A percentile compares a stretch with the other conserved stretches of the same genome.
phyloP scores from a whole-genome alignment of 2,113 vertebrate species.

The Gambusia holbrooki region DNA sequence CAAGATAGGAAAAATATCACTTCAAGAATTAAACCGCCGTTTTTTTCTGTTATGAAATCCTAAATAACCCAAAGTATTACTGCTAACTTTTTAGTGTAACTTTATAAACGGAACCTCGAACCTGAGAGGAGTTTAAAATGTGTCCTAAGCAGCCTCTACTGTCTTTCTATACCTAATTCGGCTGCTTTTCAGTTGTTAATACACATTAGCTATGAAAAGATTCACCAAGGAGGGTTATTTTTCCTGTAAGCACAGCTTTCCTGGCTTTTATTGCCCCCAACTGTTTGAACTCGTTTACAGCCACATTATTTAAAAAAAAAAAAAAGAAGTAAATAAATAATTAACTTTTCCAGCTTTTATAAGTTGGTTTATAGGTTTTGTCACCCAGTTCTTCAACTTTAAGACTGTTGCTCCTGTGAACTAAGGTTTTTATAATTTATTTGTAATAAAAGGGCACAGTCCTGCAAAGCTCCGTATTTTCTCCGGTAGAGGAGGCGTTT shows the following conservation, averaged over 20 bases:
- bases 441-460: neutral
- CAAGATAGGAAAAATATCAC: no score
- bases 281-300: neutral
- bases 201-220: neutral
- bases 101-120: no score
- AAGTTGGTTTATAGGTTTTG: neutral
- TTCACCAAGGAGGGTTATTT: neutral
- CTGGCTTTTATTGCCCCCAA: constrained; percentile 2
- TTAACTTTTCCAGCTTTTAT: neutral
- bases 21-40: no score
- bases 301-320: neutral
- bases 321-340: neutral
- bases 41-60: no score
- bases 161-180: neutral
- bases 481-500: constrained; percentile 18
- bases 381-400: neutral
- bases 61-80: no score
- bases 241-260: neutral
- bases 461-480: neutral
- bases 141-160: neutral
- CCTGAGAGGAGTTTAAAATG: no score
- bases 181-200: no score
- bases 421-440: neutral
- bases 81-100: no score
- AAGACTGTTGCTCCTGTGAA: neutral